Evolutionary conservation across 2,888 invertebrate genomes (phyloP), one percentile per base, ranked within the genome.

Genomic region (Abrostola triplasia): DNA sequence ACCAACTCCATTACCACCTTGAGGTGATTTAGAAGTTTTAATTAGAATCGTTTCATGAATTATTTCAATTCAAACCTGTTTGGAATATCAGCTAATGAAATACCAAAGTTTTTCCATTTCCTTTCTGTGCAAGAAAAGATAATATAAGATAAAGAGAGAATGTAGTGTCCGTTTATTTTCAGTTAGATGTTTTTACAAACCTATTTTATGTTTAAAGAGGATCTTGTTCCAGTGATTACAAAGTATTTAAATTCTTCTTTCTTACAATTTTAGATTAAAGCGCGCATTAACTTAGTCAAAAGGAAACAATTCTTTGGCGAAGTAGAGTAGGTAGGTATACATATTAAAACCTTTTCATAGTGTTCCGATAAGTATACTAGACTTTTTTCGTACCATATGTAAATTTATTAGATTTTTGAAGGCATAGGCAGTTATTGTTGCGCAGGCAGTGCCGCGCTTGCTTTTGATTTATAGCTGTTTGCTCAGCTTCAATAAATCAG

Each of bases 401-500:
- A 50, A 56, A 68, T 58, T 53, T 44, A 42, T 44, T 42, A 64
- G 57, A 64, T 67, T 61, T 52, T 49, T 47, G 61, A 47, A 50
- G 59, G 47, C 58, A 62, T 57, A 60, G 52, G 54, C 51, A 57
- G 58, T 57, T 58, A 54, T n/a, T 65, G 66, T 42, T 53, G 51
- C 44, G 52, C 42, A 37, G 50, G 37, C 65, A 57, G 71, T 64
- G 67, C 70, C 73, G 70, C 80, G 74, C 74, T 80, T 75, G 71
- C 64, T 70, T 80, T 79, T 93, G 92, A 93, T 92, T 92, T 92
- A 92, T 92, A 81, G 84, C 82, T 90, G 86, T 91, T 91, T 90
- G 85, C 77, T 76, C 78, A 70, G 77, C 77, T 70, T 81, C 88
- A 85, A 92, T 92, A 90, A 90, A 92, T 91, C 89, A 89, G 82